phyloP scores from a whole-genome alignment of 2,797 vertebrate genomes.

The Alauda arvensis region DNA sequence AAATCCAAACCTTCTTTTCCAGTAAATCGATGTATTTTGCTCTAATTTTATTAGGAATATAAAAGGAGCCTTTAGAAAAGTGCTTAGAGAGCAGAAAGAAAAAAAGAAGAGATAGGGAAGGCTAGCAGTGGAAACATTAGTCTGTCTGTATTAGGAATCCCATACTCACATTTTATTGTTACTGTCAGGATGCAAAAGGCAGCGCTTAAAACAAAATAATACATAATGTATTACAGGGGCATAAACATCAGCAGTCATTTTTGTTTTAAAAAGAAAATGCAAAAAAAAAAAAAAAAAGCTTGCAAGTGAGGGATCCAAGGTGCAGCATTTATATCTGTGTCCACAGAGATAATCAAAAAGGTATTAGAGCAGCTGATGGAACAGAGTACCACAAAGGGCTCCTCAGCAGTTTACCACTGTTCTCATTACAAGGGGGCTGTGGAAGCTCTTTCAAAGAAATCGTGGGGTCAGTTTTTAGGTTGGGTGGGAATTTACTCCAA shows the following conservation, averaged over 20 bases:
- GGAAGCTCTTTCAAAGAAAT: neutral
- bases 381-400: constrained; percentile 46
- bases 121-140: constrained; percentile 89
- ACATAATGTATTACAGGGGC: constrained; percentile 94
- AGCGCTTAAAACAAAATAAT: constrained; percentile 98
- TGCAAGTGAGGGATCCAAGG: constrained; percentile 50
- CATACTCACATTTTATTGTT: constrained; percentile 99
- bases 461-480: neutral
- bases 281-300: constrained; percentile 65
- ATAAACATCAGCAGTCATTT: constrained; percentile 91
- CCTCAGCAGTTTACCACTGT: constrained; percentile 48
- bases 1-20: constrained; percentile 72
- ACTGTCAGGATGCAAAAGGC: constrained; percentile 99
- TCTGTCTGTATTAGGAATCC: constrained; percentile 99
- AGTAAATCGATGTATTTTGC: constrained; percentile 85
- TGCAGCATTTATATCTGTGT: constrained; percentile 59
- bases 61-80: constrained; percentile 94
- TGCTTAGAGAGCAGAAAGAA: constrained; percentile 94
- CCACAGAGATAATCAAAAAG: constrained; percentile 68
- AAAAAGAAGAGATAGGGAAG: constrained; percentile 65
- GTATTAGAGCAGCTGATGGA: constrained; percentile 65
- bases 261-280: constrained; percentile 94
- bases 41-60: constrained; percentile 95
- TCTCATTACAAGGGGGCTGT: constrained; percentile 1
- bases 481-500: neutral